A percentile compares a stretch with the other conserved stretches of the same genome.
Conservation (phyloP, 2,888 invertebrate genomes). For the Tetrapedia diversipes region DNA sequence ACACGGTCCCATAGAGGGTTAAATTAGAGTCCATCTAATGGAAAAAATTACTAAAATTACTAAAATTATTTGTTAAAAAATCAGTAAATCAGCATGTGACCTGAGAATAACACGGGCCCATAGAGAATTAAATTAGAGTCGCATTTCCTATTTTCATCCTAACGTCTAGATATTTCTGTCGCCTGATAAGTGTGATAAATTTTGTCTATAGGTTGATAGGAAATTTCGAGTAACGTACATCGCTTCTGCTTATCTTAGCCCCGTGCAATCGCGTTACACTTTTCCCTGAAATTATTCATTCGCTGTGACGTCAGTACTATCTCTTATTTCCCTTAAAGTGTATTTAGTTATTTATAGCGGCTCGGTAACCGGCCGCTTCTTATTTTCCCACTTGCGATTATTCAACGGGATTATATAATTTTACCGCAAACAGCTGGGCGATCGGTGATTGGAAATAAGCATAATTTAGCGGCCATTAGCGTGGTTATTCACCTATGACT, state of each 20-base stretch:
- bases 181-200: not conserved
- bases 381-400: not conserved
- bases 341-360: not conserved
- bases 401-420: not conserved
- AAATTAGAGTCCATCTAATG: too few relatives aligned
- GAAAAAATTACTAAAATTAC: too few relatives aligned
- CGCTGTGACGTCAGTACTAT: not conserved
- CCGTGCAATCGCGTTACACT: not conserved
- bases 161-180: not conserved
- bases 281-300: not conserved
- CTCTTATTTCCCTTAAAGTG: not conserved
- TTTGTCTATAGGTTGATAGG: not conserved
- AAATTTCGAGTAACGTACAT: not conserved
- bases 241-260: not conserved
- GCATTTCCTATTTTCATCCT: not conserved
- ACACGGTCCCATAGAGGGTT: too few relatives aligned
- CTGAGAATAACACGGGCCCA: too few relatives aligned
- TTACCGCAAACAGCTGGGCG: not conserved
- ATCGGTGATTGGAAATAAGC: not conserved
- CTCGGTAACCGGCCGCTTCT: not conserved
- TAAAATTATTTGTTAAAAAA: too few relatives aligned
- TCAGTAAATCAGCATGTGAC: too few relatives aligned
- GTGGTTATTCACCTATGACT: conserved; percentile 4
- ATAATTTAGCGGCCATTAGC: not conserved
- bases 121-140: too few relatives aligned